These are phyloP conservation scores for Dasyornis broadbenti DNA, from an alignment of 2,113 vertebrate genomes.

Conservation along the genomic window DNA sequence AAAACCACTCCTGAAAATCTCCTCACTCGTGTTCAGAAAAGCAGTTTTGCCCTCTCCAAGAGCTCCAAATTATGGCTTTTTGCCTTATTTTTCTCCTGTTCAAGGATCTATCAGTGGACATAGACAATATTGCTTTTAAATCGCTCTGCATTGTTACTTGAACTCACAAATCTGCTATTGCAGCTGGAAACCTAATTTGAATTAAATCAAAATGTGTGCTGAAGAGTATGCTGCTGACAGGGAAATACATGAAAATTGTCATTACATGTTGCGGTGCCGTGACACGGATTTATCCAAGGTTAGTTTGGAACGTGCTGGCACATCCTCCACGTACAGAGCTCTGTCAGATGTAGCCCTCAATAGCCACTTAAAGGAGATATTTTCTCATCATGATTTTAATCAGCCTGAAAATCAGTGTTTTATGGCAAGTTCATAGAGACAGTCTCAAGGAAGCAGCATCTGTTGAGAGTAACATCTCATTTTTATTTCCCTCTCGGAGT, in stretches of 20 bases:
- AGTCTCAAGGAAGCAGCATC: background rate
- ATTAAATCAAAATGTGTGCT: background rate
- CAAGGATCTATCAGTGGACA: background rate
- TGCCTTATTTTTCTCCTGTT: background rate
- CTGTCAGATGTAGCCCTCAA: background rate
- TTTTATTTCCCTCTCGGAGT: background rate
- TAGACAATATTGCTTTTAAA: background rate
- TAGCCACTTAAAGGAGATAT: background rate
- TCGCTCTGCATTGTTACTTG: background rate
- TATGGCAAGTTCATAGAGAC: background rate
- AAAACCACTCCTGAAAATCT: background rate
- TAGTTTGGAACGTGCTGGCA: background rate
- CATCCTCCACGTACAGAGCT: background rate
- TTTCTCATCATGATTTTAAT: background rate
- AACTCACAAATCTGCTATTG: background rate
- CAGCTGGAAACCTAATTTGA: background rate
- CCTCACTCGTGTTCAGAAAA: background rate
- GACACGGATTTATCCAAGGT: background rate
- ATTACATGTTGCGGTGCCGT: background rate
- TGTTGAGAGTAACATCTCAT: background rate
- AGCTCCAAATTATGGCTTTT: background rate
- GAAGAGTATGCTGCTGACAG: background rate
- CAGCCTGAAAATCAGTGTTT: background rate
- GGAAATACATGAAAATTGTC: background rate
- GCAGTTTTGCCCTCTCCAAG: background rate